Percentiles rank a stretch among this genome's conserved stretches.
Evolutionary conservation across 2,113 vertebrate genomes (phyloP).

Genomic region (Zootoca vivipara): DNA sequence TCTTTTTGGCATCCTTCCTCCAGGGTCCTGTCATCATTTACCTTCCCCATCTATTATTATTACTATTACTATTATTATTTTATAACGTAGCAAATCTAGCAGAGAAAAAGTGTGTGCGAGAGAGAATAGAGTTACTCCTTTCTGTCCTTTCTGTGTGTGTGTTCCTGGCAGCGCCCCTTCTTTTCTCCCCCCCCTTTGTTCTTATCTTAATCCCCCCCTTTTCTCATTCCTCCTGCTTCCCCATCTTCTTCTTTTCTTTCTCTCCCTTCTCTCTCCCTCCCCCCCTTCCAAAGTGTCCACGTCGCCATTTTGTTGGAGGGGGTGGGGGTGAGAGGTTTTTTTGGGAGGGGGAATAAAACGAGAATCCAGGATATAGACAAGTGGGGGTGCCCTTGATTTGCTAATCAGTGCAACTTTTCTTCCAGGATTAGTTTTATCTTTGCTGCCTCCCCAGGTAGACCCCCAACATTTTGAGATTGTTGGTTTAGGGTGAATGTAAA

Average conservation of each 20-base stretch:
- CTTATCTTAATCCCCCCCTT: neutral
- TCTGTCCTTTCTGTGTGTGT: no score
- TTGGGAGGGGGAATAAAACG: neutral
- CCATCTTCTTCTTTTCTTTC: constrained; percentile 22
- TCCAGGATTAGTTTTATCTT: neutral
- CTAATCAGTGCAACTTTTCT: neutral
- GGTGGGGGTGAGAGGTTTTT: constrained; percentile 34
- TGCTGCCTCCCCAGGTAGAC: neutral
- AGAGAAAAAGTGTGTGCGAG: no score
- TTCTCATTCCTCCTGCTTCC: neutral
- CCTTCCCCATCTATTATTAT: neutral
- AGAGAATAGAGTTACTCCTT: no score
- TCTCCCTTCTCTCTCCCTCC: neutral
- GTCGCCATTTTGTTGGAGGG: constrained; percentile 77
- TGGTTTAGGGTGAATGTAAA: neutral
- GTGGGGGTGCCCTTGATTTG: neutral
- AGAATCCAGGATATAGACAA: neutral
- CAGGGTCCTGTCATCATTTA: neutral
- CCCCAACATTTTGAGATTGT: neutral
- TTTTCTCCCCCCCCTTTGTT: neutral
- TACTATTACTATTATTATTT: no score
- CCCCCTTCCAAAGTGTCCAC: constrained; percentile 57
- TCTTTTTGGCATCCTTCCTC: neutral
- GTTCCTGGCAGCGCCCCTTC: neutral
- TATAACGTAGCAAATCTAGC: no score